Evolutionary conservation across 2,797 vertebrate species (phyloP), one percentile per base, ranked within the genome.

Genomic region (Stomatorhinus walkeri): DNA sequence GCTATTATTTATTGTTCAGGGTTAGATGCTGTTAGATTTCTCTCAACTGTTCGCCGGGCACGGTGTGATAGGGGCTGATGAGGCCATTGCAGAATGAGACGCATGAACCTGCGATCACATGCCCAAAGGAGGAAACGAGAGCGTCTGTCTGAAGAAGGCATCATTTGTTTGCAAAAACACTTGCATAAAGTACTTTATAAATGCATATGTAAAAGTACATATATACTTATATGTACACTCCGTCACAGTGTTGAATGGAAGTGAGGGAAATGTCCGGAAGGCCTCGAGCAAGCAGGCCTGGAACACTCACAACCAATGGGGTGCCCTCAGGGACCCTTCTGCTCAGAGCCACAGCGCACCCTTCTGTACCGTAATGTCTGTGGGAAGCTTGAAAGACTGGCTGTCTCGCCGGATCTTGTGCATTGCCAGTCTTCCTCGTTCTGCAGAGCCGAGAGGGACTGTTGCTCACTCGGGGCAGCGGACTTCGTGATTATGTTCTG

Each of bases 1-100:
- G 83, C 91, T 76, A 59, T 91, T 95, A 96, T 96, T 96, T 96
- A 96, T 96, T 96, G 91, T 88, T 94, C 93, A 88, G 81, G 81
- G 56, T 24, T 87, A 88, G 22, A 87, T 87, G 56, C 16, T 43
- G 64, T 91, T 49, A 54, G 72, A 83, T 84, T n/a, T 24, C 19
- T 14, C 12, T 22, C 40, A 8, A 7, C 7, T 48, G 79, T 22
- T 46, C 8, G 16, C 16, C 16, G 3, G 43, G 76, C 43, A 68
- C 0, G 1, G 24, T 61, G 22, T 24, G 24, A 10, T 4, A 28
- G 5, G 61, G 24, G 61, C 61, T 68, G 24, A 32, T 10, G 10
- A 32, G 61, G 61, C 24, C 83, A 36, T 86, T n/a, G 6, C 28
- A 5, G 12, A 43, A 19, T 43, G 51, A 68, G 24, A 83, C 19